Evolutionary conservation across 1,140 invertebrate species (phyloP), one percentile per base, ranked within the genome.

Genomic region (Diabrotica undecimpunctata): DNA sequence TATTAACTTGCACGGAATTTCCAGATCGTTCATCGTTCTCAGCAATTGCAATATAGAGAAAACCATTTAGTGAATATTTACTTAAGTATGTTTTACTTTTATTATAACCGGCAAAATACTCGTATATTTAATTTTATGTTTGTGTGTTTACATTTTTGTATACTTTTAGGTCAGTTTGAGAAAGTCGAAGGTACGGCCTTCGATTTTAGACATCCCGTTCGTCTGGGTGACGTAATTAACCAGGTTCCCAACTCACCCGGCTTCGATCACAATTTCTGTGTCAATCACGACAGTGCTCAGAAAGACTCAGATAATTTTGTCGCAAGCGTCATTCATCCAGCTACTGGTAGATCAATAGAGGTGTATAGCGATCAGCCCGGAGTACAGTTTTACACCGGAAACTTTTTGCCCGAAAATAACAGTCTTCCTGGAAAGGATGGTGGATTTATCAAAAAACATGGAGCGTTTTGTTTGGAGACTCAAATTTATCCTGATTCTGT

Each of bases 401-500:
- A 95, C 75, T 89, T 83, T 75, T 78, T 97, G 3, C 90, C 90
- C 0, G 78, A 79, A 38, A 66, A 66, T 37, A 57, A 69, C 5
- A 58, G 53, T 36, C 62, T 72, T 12, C 41, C 38, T n/a, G 94
- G 94, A 5, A 95, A 96, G 80, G 77, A 79, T 1, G 41, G 41
- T 46, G 87, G 86, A 9, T 80, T 79, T 0, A 73, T 77, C 0
- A 83, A 83, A 11, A 87, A 87, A 67, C 93, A 96, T 70, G 89
- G 87, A 0, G 92, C 88, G 0, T 89, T 97, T 67, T 96, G 92
- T 75, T 80, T 97, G 41, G 94, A 97, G 79, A 94, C 95, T 0
- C 95, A 97, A 79, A 92, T 91, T 73, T 97, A 89, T 82, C 95
- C 95, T 0, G 90, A 98, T 81, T 91, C 94, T 8, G 80, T 96